Percentiles rank a stretch among this genome's conserved stretches.
Conservation (phyloP, 2,888 invertebrate genomes). For the Cantharis nigra region DNA sequence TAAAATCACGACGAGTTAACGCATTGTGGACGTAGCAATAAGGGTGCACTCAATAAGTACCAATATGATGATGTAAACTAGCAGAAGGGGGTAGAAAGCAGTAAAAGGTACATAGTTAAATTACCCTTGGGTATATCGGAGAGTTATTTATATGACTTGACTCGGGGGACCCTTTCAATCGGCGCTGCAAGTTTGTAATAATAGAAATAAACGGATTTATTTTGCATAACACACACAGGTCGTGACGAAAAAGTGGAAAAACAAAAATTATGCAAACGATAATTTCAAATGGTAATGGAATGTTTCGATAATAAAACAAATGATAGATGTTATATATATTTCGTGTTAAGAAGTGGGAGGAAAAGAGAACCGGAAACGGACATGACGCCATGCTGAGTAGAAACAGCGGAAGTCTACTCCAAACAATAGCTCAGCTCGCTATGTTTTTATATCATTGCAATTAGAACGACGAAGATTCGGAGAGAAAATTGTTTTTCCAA, state of each 20-base stretch:
- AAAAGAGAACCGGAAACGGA: constrained; percentile 54
- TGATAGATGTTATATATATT: constrained; percentile 45
- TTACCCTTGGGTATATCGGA: constrained; percentile 38
- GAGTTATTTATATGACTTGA: constrained; percentile 35
- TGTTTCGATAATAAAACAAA: constrained; percentile 37
- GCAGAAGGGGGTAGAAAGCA: constrained; percentile 30
- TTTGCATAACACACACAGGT: constrained; percentile 5
- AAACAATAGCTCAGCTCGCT: constrained; percentile 54
- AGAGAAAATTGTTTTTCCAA: constrained; percentile 49
- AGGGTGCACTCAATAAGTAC: constrained; percentile 32
- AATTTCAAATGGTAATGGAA: constrained; percentile 5
- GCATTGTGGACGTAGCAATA: neutral
- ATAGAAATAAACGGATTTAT: constrained; percentile 15
- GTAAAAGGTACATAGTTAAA: constrained; percentile 38
- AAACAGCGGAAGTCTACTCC: constrained; percentile 58
- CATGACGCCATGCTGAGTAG: constrained; percentile 59
- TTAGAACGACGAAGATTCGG: constrained; percentile 53
- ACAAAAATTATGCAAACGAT: neutral
- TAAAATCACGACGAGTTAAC: neutral
- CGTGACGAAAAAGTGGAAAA: neutral
- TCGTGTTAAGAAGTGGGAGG: constrained; percentile 34
- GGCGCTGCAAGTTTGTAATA: constrained; percentile 30
- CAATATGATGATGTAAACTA: constrained; percentile 30
- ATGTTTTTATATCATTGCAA: constrained; percentile 55
- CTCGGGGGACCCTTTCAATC: constrained; percentile 33